Percentiles rank a stretch among this genome's conserved stretches.
These are phyloP conservation scores for Brassicogethes aeneus DNA, from an alignment of 2,888 invertebrate genomes.

Conservation along the genomic window DNA sequence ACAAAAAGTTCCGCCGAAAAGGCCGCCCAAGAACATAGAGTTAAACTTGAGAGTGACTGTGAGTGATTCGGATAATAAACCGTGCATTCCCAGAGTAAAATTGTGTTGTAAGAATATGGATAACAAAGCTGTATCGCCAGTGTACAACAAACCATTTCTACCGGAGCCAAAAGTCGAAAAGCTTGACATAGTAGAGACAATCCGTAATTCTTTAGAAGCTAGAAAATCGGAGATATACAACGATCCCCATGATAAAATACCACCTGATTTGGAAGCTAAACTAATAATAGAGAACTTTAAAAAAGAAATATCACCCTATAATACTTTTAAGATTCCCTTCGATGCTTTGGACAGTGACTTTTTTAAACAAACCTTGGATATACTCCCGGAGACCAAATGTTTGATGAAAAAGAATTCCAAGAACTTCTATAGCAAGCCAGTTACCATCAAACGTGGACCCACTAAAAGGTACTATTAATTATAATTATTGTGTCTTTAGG, in stretches of 20 bases:
- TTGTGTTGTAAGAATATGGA: not conserved
- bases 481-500: too few relatives aligned
- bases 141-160: not conserved
- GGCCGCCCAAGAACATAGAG: not conserved
- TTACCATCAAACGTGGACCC: constrained; percentile 1
- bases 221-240: constrained; percentile 5
- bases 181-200: not conserved
- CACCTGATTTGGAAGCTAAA: constrained; percentile 22
- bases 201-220: constrained; percentile 5
- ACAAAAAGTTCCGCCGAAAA: not conserved
- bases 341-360: constrained; percentile 23
- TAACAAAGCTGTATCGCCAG: not conserved
- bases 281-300: constrained; percentile 21
- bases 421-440: constrained; percentile 9
- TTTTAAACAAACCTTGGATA: constrained; percentile 18
- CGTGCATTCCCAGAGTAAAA: not conserved
- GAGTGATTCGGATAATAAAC: not conserved
- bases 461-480: not conserved
- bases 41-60: not conserved
- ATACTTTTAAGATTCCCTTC: constrained; percentile 20
- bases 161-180: not conserved
- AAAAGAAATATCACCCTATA: constrained; percentile 22
- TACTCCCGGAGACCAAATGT: constrained; percentile 11
- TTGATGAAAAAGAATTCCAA: constrained; percentile 3
- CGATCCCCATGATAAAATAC: constrained; percentile 2